These are phyloP conservation scores for Ptilonorhynchus violaceus DNA, from an alignment of 2,113 vertebrate genomes.

Conservation along the genomic window DNA sequence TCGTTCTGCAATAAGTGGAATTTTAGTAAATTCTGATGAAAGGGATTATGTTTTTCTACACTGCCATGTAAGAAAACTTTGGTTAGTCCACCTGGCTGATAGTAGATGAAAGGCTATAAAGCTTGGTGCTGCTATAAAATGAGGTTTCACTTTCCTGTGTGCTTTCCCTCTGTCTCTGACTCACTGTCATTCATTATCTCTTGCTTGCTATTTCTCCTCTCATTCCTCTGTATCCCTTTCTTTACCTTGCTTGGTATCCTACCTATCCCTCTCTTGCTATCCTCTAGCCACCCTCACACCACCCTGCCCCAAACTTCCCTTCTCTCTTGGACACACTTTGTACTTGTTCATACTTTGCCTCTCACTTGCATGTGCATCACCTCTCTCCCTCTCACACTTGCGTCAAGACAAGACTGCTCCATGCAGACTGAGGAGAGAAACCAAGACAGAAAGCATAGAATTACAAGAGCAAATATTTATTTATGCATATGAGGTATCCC, in stretches of 20 bases:
- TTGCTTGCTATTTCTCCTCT: neutral
- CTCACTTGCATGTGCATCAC: neutral
- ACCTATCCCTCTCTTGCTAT: neutral
- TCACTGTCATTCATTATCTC: neutral
- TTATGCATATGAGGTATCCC: neutral
- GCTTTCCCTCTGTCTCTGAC: neutral
- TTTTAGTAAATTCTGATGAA: neutral
- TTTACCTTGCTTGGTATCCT: neutral
- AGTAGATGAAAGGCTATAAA: neutral
- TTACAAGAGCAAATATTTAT: neutral
- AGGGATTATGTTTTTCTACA: neutral
- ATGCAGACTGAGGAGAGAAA: neutral
- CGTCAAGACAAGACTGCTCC: neutral
- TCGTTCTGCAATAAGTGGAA: neutral
- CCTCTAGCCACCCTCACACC: neutral
- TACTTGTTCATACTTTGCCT: neutral
- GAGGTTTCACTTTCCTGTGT: neutral
- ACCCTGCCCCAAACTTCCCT: rapidly evolving
- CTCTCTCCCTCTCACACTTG: neutral
- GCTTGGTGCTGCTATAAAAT: neutral
- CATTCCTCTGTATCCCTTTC: no score
- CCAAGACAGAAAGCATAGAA: neutral
- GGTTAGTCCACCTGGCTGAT: neutral
- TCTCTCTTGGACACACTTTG: neutral
- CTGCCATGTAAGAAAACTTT: neutral